These are phyloP conservation scores for Alexandromys fortis DNA, from an alignment of 2,113 vertebrate genomes.

Conservation along the genomic window DNA sequence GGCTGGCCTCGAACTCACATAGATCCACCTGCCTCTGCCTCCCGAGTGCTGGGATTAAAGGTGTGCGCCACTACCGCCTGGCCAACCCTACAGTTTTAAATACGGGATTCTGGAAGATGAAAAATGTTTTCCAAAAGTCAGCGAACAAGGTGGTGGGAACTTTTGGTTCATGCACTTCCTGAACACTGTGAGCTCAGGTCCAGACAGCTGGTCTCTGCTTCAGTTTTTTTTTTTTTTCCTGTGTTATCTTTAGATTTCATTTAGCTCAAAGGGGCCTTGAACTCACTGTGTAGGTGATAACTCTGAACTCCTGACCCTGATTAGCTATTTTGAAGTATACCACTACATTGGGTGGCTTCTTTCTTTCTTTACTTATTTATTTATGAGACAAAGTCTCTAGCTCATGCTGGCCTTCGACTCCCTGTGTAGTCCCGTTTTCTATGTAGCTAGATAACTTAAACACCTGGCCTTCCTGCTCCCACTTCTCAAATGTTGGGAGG, in stretches of 20 bases:
- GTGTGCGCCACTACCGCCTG: no score
- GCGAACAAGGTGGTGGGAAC: background rate
- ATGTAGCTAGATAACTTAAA: background rate
- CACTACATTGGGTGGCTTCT: background rate
- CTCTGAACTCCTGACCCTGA: background rate
- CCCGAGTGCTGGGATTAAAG: no score
- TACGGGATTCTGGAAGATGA: background rate
- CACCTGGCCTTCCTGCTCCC: background rate
- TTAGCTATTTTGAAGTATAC: background rate
- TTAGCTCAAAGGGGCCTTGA: background rate
- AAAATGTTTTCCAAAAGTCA: background rate
- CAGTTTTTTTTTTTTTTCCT: background rate
- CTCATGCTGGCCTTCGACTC: no score
- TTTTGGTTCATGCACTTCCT: background rate
- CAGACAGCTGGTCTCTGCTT: background rate
- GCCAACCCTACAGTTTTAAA: background rate
- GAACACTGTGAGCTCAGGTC: background rate
- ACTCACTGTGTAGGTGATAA: background rate
- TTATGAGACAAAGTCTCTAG: background rate
- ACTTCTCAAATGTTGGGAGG: background rate
- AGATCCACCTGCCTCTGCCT: no score
- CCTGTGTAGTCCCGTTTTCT: background rate
- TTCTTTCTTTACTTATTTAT: background rate
- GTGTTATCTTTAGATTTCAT: background rate
- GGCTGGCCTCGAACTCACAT: no score